Evolutionary conservation across 2,797 vertebrate species (phyloP).

Genomic region (Malurus splendens): DNA sequence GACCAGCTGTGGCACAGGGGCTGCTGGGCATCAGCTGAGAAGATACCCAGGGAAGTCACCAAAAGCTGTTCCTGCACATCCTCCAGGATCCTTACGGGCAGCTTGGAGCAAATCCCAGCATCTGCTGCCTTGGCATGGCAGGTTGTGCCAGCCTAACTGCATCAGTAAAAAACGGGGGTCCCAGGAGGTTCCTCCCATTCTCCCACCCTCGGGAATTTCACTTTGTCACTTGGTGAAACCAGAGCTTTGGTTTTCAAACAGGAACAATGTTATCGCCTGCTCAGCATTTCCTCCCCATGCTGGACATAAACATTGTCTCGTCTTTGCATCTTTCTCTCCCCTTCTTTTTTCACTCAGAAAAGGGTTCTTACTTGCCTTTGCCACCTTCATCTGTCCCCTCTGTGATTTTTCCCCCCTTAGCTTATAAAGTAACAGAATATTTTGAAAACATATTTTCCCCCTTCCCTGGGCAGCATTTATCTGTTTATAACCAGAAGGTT

Average conservation of each 20-base stretch:
- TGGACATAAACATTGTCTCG: neutral
- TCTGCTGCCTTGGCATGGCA: neutral
- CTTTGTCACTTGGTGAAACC: neutral
- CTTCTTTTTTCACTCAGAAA: neutral
- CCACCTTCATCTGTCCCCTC: neutral
- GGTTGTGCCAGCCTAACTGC: neutral
- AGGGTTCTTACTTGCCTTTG: neutral
- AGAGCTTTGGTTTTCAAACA: neutral
- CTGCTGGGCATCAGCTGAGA: neutral
- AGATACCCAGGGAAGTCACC: neutral
- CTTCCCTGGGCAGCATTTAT: neutral
- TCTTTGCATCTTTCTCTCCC: neutral
- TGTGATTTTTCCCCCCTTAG: neutral
- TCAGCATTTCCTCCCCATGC: neutral
- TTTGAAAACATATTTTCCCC: neutral
- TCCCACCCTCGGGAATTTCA: neutral
- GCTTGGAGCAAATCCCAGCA: neutral
- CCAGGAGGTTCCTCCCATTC: neutral
- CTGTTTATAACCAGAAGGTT: neutral
- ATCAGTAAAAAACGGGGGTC: neutral
- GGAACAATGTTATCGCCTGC: neutral
- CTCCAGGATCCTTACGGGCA: rapidly evolving
- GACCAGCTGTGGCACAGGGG: neutral
- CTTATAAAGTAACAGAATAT: neutral
- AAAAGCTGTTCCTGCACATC: neutral